Evolutionary conservation across 2,888 invertebrate genomes (phyloP).

Genomic region (Metacarcinus magister): DNA sequence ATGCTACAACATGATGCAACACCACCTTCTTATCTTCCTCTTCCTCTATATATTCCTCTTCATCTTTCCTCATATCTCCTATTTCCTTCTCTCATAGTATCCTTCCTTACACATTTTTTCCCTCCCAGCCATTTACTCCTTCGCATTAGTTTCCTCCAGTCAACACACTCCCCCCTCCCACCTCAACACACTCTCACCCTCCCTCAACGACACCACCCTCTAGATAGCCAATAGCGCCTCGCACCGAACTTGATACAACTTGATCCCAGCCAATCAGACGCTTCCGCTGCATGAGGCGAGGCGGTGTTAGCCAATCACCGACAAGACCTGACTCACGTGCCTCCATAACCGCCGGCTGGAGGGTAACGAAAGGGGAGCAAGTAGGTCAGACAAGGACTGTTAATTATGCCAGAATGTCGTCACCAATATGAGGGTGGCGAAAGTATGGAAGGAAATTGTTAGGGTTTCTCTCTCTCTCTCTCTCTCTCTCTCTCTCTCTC

Average conservation of each 20-base stretch:
- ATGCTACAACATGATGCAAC: no score
- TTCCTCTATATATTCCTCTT: not conserved
- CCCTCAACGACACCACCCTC: not conserved
- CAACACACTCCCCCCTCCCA: not conserved
- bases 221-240: not conserved
- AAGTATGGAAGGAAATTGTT: not conserved
- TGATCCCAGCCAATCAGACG: not conserved
- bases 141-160: not conserved
- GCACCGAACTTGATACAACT: not conserved
- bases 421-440: not conserved
- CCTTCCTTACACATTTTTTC: not conserved
- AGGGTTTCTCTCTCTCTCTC: not conserved
- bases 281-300: not conserved
- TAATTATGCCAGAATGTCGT: not conserved
- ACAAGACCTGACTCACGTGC: not conserved
- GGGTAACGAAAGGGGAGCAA: no score
- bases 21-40: not conserved
- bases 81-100: not conserved
- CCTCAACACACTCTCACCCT: no score
- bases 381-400: no score
- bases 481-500: constrained; percentile 29
- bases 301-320: not conserved
- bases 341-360: not conserved
- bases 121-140: no score
- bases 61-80: not conserved